Evolutionary conservation across 2,797 vertebrate genomes (phyloP).

Genomic region (Chrosomus eos): DNA sequence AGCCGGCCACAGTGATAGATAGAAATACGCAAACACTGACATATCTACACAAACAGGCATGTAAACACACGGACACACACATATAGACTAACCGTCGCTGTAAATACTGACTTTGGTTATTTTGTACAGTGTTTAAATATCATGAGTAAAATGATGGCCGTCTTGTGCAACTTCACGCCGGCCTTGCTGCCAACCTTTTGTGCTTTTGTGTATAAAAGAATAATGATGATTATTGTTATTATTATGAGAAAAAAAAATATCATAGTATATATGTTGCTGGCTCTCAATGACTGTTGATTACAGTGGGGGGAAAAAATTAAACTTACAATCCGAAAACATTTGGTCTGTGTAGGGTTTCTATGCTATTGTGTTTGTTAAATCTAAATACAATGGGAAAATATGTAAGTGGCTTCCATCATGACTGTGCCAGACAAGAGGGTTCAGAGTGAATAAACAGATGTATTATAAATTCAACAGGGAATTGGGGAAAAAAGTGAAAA

Average conservation of each 20-base stretch:
- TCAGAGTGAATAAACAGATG: slow-evolving; percentile 66
- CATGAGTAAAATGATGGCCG: slow-evolving; percentile 78
- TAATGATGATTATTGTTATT: slow-evolving; percentile 72
- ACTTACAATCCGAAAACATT: slow-evolving; percentile 72
- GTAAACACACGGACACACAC: slow-evolving; percentile 65
- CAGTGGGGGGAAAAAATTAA: slow-evolving; percentile 70
- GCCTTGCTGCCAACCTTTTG: slow-evolving; percentile 83
- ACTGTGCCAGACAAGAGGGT: slow-evolving; percentile 64
- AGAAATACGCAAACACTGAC: slow-evolving; percentile 69
- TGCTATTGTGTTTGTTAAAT: slow-evolving; percentile 79
- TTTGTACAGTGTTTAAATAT: slow-evolving; percentile 89
- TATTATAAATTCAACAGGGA: slow-evolving; percentile 59
- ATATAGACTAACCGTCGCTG: slow-evolving; percentile 79
- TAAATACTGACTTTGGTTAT: slow-evolving; percentile 84
- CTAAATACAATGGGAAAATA: slow-evolving; percentile 65
- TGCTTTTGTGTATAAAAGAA: slow-evolving; percentile 80
- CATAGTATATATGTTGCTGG: slow-evolving; percentile 82
- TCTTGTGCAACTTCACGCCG: slow-evolving; percentile 82
- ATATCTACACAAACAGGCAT: slow-evolving; percentile 70
- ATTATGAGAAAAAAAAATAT: slow-evolving; percentile 70
- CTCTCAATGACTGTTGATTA: slow-evolving; percentile 84
- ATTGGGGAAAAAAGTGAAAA: slow-evolving; percentile 64
- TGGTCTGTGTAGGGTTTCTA: slow-evolving; percentile 77
- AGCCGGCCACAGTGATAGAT: slow-evolving; percentile 68
- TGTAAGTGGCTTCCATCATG: slow-evolving; percentile 75